Conservation (phyloP, 2,888 invertebrate genomes). For the Ornithoptera alexandrae region DNA sequence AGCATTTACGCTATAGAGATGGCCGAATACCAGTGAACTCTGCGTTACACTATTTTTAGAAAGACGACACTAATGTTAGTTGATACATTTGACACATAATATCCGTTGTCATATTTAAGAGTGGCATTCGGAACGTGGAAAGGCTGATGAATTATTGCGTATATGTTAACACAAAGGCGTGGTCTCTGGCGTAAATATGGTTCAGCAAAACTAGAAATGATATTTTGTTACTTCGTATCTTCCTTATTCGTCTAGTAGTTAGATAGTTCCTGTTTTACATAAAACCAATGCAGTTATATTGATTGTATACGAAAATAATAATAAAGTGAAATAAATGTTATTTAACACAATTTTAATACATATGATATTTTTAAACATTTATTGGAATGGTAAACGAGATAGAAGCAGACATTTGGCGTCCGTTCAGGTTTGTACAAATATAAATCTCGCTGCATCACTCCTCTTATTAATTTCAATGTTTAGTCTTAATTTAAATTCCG, state of each 20-base stretch:
- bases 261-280: too few species aligned
- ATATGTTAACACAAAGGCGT: background rate
- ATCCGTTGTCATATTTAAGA: background rate
- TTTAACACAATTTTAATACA: background rate
- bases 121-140: background rate
- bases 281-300: too few species aligned
- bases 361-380: conserved; percentile 4
- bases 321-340: background rate
- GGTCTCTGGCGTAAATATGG: too few species aligned
- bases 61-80: background rate
- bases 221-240: too few species aligned
- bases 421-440: conserved; percentile 1
- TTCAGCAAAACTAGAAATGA: too few species aligned
- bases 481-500: background rate
- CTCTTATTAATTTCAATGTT: background rate
- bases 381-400: background rate
- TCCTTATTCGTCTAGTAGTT: too few species aligned
- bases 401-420: conserved; percentile 10
- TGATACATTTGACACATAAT: too few species aligned
- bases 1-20: background rate
- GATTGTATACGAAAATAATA: background rate
- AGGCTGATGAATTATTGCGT: background rate
- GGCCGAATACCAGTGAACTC: background rate
- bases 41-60: background rate
- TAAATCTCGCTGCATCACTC: conserved; percentile 1